These are phyloP conservation scores for Eledona agricola DNA, from an alignment of 2,888 invertebrate genomes.

Conservation along the genomic window DNA sequence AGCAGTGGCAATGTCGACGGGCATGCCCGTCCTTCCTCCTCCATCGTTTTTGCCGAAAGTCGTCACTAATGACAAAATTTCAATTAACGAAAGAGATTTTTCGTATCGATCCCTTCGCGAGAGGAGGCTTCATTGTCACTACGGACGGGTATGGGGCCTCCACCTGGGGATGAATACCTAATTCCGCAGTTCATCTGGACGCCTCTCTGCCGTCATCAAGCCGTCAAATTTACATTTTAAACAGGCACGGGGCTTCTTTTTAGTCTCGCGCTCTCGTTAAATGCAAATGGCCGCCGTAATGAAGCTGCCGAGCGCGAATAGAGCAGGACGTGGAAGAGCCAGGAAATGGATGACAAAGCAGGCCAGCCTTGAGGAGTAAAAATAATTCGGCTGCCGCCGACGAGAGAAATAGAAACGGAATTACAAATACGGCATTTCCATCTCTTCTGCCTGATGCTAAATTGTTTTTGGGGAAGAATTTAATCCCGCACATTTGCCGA, in stretches of 20 bases:
- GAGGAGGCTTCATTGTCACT: slow-evolving; percentile 17
- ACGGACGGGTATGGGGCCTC: too few species aligned
- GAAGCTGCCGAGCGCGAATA: slow-evolving; percentile 48
- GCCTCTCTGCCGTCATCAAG: slow-evolving; percentile 55
- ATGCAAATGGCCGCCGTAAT: slow-evolving; percentile 59
- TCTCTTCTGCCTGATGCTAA: slow-evolving; percentile 12
- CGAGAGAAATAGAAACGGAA: slow-evolving; percentile 36
- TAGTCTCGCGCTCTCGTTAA: slow-evolving; percentile 56
- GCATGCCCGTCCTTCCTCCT: slow-evolving; percentile 12
- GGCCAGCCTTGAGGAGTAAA: slow-evolving; percentile 36
- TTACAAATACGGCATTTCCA: slow-evolving; percentile 30
- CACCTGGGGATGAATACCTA: slow-evolving; percentile 46
- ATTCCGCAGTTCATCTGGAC: slow-evolving; percentile 56
- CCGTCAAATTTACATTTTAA: slow-evolving; percentile 57
- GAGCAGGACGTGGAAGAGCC: slow-evolving; percentile 32
- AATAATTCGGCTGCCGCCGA: slow-evolving; percentile 40
- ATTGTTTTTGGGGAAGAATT: slow-evolving; percentile 27
- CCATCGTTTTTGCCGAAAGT: slow-evolving; percentile 6
- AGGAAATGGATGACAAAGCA: slow-evolving; percentile 35
- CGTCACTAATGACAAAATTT: slow-evolving; percentile 21
- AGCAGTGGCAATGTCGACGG: too few species aligned
- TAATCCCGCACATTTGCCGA: slow-evolving; percentile 20
- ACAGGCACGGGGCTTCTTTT: slow-evolving; percentile 54
- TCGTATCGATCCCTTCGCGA: not conserved
- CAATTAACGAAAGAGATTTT: slow-evolving; percentile 10